phyloP scores from a whole-genome alignment of 2,888 invertebrate species.

The Cremastinae sp. region DNA sequence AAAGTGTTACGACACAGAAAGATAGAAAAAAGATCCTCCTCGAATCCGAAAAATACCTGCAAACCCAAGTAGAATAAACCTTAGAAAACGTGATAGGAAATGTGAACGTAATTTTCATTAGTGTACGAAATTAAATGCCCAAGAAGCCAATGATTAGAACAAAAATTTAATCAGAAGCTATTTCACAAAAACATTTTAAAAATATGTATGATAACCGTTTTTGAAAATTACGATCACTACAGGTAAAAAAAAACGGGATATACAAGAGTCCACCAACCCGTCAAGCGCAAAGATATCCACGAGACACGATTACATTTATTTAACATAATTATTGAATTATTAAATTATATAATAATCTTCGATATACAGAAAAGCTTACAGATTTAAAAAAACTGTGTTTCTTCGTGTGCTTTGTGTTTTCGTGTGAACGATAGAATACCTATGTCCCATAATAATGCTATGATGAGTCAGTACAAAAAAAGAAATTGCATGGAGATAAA shows the following conservation, averaged over 20 bases:
- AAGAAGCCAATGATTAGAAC: too few species aligned
- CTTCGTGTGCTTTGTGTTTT: constrained; percentile 59
- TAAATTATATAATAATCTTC: constrained; percentile 69
- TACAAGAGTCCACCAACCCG: constrained; percentile 79
- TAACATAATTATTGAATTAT: constrained; percentile 79
- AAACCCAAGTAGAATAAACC: constrained; percentile 76
- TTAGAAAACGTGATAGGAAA: constrained; percentile 73
- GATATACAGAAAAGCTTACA: constrained; percentile 78
- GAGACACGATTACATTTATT: constrained; percentile 80
- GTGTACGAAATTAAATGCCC: constrained; percentile 1
- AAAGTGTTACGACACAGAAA: constrained; percentile 64
- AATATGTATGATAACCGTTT: constrained; percentile 22
- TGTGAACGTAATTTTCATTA: constrained; percentile 73
- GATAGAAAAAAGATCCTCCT: constrained; percentile 46
- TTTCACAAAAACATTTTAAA: constrained; percentile 37
- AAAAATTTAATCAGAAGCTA: too few species aligned
- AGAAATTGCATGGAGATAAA: constrained; percentile 44
- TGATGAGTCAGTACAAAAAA: constrained; percentile 43
- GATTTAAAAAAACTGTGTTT: constrained; percentile 68
- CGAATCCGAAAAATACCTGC: constrained; percentile 75
- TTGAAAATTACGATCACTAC: constrained; percentile 77
- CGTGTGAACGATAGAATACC: constrained; percentile 62
- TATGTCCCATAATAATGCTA: constrained; percentile 65
- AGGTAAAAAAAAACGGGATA: constrained; percentile 72
- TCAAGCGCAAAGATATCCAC: constrained; percentile 80